Conservation (phyloP, 30 jellyfish, hydroid and myxozoan genomes). For the Hydractinia echinata region DNA sequence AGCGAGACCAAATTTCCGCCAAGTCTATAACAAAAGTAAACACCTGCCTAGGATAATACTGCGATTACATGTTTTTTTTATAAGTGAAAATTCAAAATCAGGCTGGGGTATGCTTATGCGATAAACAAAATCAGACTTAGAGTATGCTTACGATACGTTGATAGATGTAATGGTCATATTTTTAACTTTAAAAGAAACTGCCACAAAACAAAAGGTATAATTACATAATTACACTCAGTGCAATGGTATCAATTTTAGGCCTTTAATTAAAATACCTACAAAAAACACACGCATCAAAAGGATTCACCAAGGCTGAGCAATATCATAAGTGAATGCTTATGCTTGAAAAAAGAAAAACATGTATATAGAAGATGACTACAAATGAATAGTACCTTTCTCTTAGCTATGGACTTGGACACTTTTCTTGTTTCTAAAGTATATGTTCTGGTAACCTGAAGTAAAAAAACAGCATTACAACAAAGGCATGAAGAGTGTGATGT, state of each 20-base stretch:
- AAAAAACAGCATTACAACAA: not conserved
- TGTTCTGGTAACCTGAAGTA: constrained; percentile 54
- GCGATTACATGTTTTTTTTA: too few relatives aligned
- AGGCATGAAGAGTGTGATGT: not conserved
- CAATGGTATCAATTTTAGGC: not conserved
- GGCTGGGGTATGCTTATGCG: too few relatives aligned
- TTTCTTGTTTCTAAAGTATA: constrained; percentile 78
- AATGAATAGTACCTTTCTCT: constrained; percentile 53
- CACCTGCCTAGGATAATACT: not conserved
- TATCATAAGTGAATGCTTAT: too few relatives aligned
- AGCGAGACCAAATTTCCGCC: constrained; percentile 87
- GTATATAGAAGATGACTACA: too few relatives aligned
- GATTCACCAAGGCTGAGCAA: too few relatives aligned
- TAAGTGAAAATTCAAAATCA: too few relatives aligned
- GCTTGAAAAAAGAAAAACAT: too few relatives aligned
- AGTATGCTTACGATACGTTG: too few relatives aligned
- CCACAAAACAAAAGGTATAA: too few relatives aligned
- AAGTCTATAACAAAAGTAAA: constrained; percentile 28
- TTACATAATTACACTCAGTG: not conserved
- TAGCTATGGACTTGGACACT: constrained; percentile 85
- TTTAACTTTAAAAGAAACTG: too few relatives aligned
- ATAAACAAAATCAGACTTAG: too few relatives aligned
- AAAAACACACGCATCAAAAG: not conserved
- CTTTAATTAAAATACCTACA: not conserved
- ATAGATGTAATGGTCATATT: too few relatives aligned